These are phyloP conservation scores for Microcebus jonahi DNA, from an alignment of 2,113 vertebrate species.

Conservation along the genomic window DNA sequence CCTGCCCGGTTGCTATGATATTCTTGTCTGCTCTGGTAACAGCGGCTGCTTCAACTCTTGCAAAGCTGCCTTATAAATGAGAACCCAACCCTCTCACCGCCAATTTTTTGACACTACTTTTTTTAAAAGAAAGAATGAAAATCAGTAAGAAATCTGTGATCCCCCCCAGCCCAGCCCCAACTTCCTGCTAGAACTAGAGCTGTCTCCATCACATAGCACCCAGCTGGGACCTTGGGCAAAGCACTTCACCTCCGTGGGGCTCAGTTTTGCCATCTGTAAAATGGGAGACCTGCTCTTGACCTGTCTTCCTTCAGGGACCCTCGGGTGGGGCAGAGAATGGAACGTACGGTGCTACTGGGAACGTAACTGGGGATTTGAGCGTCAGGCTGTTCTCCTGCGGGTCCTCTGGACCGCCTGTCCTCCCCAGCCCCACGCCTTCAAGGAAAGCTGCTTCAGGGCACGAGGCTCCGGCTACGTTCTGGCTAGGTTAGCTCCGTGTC, in stretches of 20 bases:
- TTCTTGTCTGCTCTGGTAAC: not conserved
- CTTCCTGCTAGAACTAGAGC: fast-evolving
- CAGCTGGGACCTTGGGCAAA: not conserved
- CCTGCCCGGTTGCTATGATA: not conserved
- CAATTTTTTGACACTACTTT: not conserved
- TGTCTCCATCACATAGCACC: not conserved
- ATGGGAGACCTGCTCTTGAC: not conserved
- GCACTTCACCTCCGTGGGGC: fast-evolving
- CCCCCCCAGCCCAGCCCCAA: not conserved
- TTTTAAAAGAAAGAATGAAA: not conserved
- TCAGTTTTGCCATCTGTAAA: not conserved
- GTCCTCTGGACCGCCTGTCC: not conserved
- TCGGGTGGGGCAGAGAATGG: not conserved
- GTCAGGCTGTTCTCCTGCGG: not conserved
- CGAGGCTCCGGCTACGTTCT: not conserved
- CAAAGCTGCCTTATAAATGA: not conserved
- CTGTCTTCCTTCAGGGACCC: not conserved
- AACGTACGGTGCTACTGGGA: not conserved
- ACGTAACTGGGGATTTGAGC: fast-evolving
- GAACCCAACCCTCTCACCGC: not conserved
- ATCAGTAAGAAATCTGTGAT: not conserved
- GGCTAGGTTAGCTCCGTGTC: not conserved
- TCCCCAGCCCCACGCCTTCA: not conserved
- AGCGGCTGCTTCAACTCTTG: not conserved
- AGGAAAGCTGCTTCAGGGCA: not conserved